Base-by-base conservation (phyloP, 2,797 vertebrate species). In the Cirrhinus mrigala region DNA sequence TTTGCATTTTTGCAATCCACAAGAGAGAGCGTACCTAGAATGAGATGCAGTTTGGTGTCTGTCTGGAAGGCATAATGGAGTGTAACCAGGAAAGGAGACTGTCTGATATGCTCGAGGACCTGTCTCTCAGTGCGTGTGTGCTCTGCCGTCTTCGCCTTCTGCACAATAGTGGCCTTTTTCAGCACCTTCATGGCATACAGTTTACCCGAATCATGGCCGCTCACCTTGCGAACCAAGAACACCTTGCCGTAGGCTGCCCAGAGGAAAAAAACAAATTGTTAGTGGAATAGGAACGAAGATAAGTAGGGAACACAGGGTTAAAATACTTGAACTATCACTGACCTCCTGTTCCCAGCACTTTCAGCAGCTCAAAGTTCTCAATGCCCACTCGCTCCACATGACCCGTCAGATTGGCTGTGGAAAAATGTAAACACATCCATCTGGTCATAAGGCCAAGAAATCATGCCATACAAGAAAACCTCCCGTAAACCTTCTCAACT, bases 51-150 rank as follows among this genome's bases (percentile, higher is more conserved):
- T 88, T 98, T 99, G 92, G 98, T 97, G 75, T 99, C 98, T 14
- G 98, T 99, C 95, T 99, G 98, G 94, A 99, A 99, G 91, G 98
- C 98, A 66, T 99, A 99, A 94, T 99, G 98, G 84, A 99, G 95
- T 0, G 98, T 99, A 87, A 99, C 97, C 73, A 99, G 93, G 90
- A 98, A 99, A 0, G 98, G 98, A 0, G 98, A 99, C 90, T 98
- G 96, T 60, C 98, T 95, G 82, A 99, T 99, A 90, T 99, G 98
- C 92, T 99, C 98, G 92, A 99, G 92, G 81, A 99, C 98, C 86
- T 99, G 98, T 0, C 98, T 95, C 84, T 99, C 98, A 0, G 98
- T 97, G 79, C 97, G 94, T 0, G 98, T 99, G 92, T 99, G 98
- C 81, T 99, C 98, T 0, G 98, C 96, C 2, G 98, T 99, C 95